A percentile compares a stretch with the other conserved stretches of the same genome.
These are phyloP conservation scores for Saturnia pavonia DNA, from an alignment of 2,888 invertebrate genomes.

Conservation along the genomic window DNA sequence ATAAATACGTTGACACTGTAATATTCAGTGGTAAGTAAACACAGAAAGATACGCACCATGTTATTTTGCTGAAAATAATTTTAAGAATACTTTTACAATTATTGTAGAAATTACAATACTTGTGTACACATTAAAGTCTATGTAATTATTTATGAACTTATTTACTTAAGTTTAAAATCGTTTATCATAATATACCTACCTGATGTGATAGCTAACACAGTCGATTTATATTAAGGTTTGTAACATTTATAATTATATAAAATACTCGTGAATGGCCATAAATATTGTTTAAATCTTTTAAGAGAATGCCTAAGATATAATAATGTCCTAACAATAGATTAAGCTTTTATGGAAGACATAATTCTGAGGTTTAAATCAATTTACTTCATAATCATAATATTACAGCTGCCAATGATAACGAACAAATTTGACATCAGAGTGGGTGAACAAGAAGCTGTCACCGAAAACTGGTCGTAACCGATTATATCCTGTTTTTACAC, in stretches of 20 bases:
- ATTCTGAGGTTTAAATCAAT: background rate
- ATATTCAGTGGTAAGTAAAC: too few relatives aligned
- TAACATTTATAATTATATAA: too few relatives aligned
- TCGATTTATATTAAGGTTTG: too few relatives aligned
- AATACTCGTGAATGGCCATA: too few relatives aligned
- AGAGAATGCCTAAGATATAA: background rate
- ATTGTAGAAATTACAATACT: background rate
- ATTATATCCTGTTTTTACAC: constrained; percentile 45
- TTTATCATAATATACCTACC: too few relatives aligned
- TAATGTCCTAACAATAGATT: background rate
- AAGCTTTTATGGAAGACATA: background rate
- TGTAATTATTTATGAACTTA: background rate
- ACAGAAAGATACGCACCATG: background rate
- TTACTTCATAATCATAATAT: background rate
- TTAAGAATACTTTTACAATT: background rate
- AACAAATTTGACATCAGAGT: constrained; percentile 10
- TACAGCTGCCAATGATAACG: background rate
- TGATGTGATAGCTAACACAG: too few relatives aligned
- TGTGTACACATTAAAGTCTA: background rate
- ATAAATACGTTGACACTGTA: too few relatives aligned
- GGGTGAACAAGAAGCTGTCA: constrained; percentile 24
- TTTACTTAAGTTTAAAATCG: too few relatives aligned
- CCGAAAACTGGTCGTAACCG: constrained; percentile 39
- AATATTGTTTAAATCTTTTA: too few relatives aligned
- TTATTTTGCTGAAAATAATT: background rate